These are phyloP conservation scores for Bombyx mandarina DNA, from an alignment of 1,140 invertebrate species.

Conservation along the genomic window DNA sequence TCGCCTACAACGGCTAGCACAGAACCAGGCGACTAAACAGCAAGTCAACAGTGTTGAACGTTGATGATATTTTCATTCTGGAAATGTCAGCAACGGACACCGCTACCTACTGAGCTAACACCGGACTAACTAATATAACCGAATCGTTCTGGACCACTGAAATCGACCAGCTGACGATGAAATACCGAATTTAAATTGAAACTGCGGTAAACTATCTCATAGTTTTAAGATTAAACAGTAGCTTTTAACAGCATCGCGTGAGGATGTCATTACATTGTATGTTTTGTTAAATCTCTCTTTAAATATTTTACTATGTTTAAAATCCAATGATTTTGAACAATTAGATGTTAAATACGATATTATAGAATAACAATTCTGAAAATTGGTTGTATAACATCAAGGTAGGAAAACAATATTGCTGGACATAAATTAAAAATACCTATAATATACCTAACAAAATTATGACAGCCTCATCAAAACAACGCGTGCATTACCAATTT, in stretches of 20 bases:
- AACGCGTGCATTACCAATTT: background rate
- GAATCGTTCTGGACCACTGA: constrained; percentile 42
- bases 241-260: constrained; percentile 45
- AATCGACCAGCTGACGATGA: constrained; percentile 24
- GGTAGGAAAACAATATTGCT: background rate
- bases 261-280: constrained; percentile 51
- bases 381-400: background rate
- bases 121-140: constrained; percentile 32
- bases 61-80: constrained; percentile 60
- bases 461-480: constrained; percentile 19
- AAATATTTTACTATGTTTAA: background rate
- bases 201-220: background rate
- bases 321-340: background rate
- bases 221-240: constrained; percentile 8
- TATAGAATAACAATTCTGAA: background rate
- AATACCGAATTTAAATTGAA: background rate
- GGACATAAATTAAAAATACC: no score
- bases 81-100: constrained; percentile 67
- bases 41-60: constrained; percentile 57
- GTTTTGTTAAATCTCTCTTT: constrained; percentile 2
- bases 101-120: constrained; percentile 45
- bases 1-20: constrained; percentile 64
- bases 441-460: background rate
- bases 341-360: background rate
- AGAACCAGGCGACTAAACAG: constrained; percentile 47